phyloP scores from a whole-genome alignment of 2,888 invertebrate species.

The Netelia inedita region DNA sequence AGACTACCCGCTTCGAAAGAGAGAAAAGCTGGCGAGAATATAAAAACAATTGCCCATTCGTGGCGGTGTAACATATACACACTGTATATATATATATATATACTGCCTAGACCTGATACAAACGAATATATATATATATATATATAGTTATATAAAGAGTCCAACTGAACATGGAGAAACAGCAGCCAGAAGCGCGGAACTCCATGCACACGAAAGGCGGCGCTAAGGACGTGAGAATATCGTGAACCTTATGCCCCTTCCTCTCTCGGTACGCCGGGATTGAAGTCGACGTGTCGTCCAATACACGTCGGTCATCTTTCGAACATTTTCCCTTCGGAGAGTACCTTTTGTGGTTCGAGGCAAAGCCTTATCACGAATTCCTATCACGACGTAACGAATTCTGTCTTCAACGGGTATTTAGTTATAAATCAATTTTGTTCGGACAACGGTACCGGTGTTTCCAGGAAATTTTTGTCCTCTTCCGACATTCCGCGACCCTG shows the following conservation, averaged over 20 bases:
- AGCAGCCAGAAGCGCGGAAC: slow-evolving; percentile 60
- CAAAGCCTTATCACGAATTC: no score
- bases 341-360: not conserved
- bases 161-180: slow-evolving; percentile 58
- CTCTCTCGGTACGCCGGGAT: slow-evolving; percentile 24
- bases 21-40: slow-evolving; percentile 67
- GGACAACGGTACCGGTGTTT: no score
- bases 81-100: not conserved
- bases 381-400: no score
- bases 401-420: no score
- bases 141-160: slow-evolving; percentile 15
- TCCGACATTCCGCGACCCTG: not conserved
- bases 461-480: no score
- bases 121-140: slow-evolving; percentile 14
- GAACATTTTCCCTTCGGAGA: slow-evolving; percentile 30
- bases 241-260: slow-evolving; percentile 66
- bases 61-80: slow-evolving; percentile 53
- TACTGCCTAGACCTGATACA: slow-evolving; percentile 2
- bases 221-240: slow-evolving; percentile 71
- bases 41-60: slow-evolving; percentile 71
- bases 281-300: slow-evolving; percentile 64
- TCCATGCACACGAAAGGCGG: slow-evolving; percentile 60
- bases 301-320: slow-evolving; percentile 49
- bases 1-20: slow-evolving; percentile 36
- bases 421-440: no score